Percentiles rank a stretch among this genome's conserved stretches.
Conservation (phyloP, 92 coral and sea anemone genomes). For the Parazoanthus swiftii region DNA sequence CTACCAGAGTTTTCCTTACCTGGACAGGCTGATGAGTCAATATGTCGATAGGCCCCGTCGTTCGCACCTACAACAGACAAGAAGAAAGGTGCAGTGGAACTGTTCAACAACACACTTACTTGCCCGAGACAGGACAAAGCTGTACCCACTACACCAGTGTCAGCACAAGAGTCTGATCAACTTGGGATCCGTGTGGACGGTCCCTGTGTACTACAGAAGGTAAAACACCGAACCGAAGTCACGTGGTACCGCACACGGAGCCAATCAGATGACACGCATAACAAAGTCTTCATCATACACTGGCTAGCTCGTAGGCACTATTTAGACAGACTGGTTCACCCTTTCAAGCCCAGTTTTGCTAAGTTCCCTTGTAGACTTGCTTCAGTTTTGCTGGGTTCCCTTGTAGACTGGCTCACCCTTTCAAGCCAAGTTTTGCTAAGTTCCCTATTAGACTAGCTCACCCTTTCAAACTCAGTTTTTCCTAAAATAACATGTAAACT, state of each 20-base stretch:
- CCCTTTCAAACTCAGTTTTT: too few relatives aligned
- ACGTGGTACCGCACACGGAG: constrained; percentile 64
- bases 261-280: constrained; percentile 99
- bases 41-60: constrained; percentile 94
- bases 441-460: background rate
- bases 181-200: constrained; percentile 37
- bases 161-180: constrained; percentile 70
- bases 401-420: too few relatives aligned
- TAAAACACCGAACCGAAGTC: constrained; percentile 63
- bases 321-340: background rate
- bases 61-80: constrained; percentile 71
- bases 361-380: background rate
- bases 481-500: too few relatives aligned
- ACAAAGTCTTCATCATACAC: constrained; percentile 85
- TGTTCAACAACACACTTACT: background rate
- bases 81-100: background rate
- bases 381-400: background rate
- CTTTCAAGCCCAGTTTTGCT: background rate
- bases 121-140: background rate
- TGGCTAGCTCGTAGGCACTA: constrained; percentile 14
- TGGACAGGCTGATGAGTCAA: constrained; percentile 97
- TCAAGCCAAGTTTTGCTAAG: too few relatives aligned
- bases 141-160: constrained; percentile 37
- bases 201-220: constrained; percentile 36
- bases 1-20: constrained; percentile 45